Evolutionary conservation across 2,797 vertebrate species (phyloP).

Genomic region (Falco novaeseelandiae): DNA sequence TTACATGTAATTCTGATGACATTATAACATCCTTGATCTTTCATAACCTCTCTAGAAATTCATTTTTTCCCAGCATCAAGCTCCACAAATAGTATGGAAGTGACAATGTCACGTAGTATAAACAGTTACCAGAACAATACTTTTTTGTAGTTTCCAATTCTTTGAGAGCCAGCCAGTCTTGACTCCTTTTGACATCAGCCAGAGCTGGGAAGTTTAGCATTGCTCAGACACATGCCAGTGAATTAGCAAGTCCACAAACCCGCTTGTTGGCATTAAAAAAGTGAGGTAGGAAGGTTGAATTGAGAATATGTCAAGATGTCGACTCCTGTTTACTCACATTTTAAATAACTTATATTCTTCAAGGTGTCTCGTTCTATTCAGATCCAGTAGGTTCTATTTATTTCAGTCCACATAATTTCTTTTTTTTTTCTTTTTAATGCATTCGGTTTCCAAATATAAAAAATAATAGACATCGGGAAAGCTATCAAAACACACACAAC

Average conservation of each 20-base stretch:
- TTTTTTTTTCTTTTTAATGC: neutral
- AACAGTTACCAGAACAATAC: conserved; percentile 44
- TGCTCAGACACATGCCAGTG: neutral
- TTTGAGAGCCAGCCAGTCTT: neutral
- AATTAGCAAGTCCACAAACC: conserved; percentile 19
- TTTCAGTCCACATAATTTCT: neutral
- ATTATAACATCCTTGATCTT: conserved; percentile 57
- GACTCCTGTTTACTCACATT: neutral
- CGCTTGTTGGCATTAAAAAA: neutral
- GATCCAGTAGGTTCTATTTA: neutral
- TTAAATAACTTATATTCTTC: neutral
- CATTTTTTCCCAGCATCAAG: conserved; percentile 52
- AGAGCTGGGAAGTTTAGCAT: neutral
- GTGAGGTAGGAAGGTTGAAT: neutral
- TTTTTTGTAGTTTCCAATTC: conserved; percentile 29
- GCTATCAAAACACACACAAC: neutral
- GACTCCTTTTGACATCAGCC: conserved; percentile 29
- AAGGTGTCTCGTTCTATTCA: neutral
- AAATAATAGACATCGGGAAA: neutral
- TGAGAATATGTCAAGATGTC: neutral
- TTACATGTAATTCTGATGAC: conserved; percentile 65
- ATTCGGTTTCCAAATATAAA: neutral
- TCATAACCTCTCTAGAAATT: conserved; percentile 51
- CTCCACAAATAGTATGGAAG: conserved; percentile 40
- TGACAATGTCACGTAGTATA: conserved; percentile 58